Base-by-base conservation (phyloP, 2,888 invertebrate species). In the Plusia festucae region DNA sequence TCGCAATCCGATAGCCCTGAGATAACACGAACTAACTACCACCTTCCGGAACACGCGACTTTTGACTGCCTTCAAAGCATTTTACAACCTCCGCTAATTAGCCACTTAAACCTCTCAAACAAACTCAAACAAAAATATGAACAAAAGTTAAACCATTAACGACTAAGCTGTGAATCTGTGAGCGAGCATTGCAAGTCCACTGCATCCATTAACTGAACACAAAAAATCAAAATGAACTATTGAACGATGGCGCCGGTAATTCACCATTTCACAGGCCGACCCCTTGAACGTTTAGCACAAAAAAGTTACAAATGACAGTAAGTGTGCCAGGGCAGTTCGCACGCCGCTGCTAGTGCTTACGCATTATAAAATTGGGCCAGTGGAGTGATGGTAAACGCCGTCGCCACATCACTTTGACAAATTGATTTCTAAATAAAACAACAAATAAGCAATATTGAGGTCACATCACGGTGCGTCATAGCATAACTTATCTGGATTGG, bases 241-340 rank as follows among this genome's bases (percentile, higher is more conserved):
- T 83, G 81, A 87, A 88, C 88, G 86, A 88, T 73, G 70, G 71
- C 68, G 68, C 75, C 84, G 82, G 89, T 92, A 92, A 92, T 91
- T 90, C 90, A 91, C 90, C 90, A 93, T 91, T 93, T 91, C 92
- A 91, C 89, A 90, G 93, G 93, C 93, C 94, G 94, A 93, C 88
- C 89, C 90, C 86, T 86, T 81, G 79, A 85, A 82, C 87, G 87
- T 89, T 90, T 90, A 89, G 88, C 86, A 90, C 87, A 81, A 77
- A 91, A 90, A 91, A 87, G 84, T 86, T 76, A 79, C 85, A 86
- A 88, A 86, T 81, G 78, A 66, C 76, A 57, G 70, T 85, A 93
- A 93, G 92, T 94, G 64, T 90, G 93, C 85, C 93, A 91, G 88
- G 86, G 88, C 87, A 85, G 93, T 91, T 94, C 93, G 91, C 93